Evolutionary conservation across 2,113 vertebrate species (phyloP).

Genomic region (Crotalus viridis): DNA sequence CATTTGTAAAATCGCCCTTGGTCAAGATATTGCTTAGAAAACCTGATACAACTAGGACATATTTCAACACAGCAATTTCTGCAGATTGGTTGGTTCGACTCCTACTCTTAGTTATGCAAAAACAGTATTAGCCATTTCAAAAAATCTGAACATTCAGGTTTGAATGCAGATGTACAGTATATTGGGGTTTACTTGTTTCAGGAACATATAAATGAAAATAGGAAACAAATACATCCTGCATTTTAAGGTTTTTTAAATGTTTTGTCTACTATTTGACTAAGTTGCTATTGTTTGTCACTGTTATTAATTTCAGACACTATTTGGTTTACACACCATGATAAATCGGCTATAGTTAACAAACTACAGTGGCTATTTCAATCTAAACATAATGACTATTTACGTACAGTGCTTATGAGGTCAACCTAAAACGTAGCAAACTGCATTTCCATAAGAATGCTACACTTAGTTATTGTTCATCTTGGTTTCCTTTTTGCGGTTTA

Average conservation of each 20-base stretch:
- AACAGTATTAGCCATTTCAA: neutral
- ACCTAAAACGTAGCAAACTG: neutral
- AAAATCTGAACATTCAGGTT: neutral
- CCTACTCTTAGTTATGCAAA: neutral
- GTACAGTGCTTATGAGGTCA: neutral
- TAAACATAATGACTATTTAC: neutral
- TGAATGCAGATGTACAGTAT: neutral
- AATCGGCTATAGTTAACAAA: neutral
- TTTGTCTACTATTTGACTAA: neutral
- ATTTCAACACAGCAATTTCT: neutral
- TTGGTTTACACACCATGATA: neutral
- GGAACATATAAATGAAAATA: neutral
- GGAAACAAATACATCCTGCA: neutral
- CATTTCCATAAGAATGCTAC: neutral
- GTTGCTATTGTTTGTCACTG: neutral
- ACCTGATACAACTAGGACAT: neutral
- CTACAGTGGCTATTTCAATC: neutral
- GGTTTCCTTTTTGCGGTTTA: neutral
- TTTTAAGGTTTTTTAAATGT: neutral
- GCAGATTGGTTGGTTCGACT: neutral
- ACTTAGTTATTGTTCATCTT: neutral
- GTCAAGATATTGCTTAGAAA: neutral
- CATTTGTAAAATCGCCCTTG: neutral
- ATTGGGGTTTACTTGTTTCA: neutral
- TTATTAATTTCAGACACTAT: neutral